Evolutionary conservation across 2,888 invertebrate genomes (phyloP), one percentile per base, ranked within the genome.

Genomic region (Eutolmus rufibarbis): DNA sequence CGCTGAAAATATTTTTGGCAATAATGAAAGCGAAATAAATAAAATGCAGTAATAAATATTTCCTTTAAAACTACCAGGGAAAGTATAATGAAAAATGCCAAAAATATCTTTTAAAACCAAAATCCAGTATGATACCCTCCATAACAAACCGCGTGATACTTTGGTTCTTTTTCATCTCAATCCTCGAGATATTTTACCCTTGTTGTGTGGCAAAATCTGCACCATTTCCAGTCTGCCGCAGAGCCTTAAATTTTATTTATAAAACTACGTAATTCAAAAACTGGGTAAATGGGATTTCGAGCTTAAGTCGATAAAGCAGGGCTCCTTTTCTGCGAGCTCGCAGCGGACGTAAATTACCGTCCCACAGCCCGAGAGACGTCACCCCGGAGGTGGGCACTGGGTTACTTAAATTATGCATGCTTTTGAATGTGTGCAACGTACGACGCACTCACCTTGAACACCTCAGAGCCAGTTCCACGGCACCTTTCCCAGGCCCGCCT

Each of bases 401-500:
- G 5, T 40, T 43, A 40, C 78, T 78, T 78, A 34, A 34, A 37
- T 78, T 78, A 78, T 78, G 43, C 43, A 78, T 46, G 43, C 19
- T n/a, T 46, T 19, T 23, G 9, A 12, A 40, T 40, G 40, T 40
- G 2, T 40, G 78, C 23, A 78, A 8, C 78, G 28, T 19, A 56
- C 66, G 66, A 46, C 78, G 78, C 78, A 78, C 43, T 78, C 78
- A 78, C 78, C 78, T 78, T 78, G 78, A 78, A 78, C 78, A 78
- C 78, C 78, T 78, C 43, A 28, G 43, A 78, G 78, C 78, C 43
- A 43, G 78, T 78, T 78, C 23, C 5, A 43, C 78, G 43, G 46
- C 78, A 78, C 78, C 78, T 78, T 78, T 78, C 78, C 78, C 78
- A 78, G 78, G 78, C 78, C 78, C 78, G 78, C 78, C 78, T 78